Evolutionary conservation across 1,140 invertebrate genomes (phyloP), one percentile per base, ranked within the genome.

Genomic region (Varroa destructor): DNA sequence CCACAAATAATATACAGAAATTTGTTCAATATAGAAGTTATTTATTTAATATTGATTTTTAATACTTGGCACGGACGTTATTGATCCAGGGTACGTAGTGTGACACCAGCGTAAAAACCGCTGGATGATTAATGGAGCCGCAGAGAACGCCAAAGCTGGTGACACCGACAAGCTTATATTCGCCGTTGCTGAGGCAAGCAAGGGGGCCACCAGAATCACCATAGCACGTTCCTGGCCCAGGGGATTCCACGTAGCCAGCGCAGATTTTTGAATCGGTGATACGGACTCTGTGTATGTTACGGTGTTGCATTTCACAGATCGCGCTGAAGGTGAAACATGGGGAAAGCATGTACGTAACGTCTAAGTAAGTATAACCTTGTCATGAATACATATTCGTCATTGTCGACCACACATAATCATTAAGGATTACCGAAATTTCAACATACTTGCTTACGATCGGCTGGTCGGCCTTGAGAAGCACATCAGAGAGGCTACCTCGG

Each of bases 181-280:
- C 81, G 86, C 85, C 85, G 70, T 85, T 80, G 54, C 82, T 76
- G 71, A 83, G 75, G 77, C 87, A 88, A 37, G 86, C 84, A 36
- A 91, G 81, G 55, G 89, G 82, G n/a, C 81, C 81, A 61, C 82
- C 80, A 43, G 88, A 89, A 79, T 94, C 91, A 3, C 91, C 91
- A 75, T 92, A 87, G 76, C 91, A 94, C 12, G 89, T 87, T 79
- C 93, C 91, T 0, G 87, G 82, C 51, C 89, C 89, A 72, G 89
- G 88, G 8, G 3, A 8, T 75, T 88, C 86, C 67, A 89, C 79
- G 77, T 84, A 86, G 6, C 91, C 91, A 37, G 91, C 91, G 78
- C 91, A 94, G 76, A 92, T 51, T 3, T 51, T 51, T 51, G 46
- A 5, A 8, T 8, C 8, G 46, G 8, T 51, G 8, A 51, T 51